Evolutionary conservation across 1,140 invertebrate genomes (phyloP).

Genomic region (Drosophila tristis): DNA sequence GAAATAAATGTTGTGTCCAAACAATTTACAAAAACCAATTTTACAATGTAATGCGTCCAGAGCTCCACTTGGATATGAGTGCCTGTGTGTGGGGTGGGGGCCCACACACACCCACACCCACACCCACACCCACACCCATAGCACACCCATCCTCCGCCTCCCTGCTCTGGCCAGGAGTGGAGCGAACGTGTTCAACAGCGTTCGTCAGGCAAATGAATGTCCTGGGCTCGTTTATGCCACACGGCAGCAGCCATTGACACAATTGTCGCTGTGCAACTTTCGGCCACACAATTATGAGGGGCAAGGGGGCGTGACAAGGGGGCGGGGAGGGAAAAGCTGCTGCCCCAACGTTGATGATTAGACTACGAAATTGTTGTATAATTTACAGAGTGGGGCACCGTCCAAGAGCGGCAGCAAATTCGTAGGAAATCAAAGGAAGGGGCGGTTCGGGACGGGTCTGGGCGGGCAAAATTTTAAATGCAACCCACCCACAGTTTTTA

Average conservation of each 20-base stretch:
- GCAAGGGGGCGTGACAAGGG: too few species aligned
- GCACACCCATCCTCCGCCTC: background rate
- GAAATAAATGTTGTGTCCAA: slow-evolving; percentile 80
- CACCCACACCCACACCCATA: too few species aligned
- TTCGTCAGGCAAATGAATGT: slow-evolving; percentile 62
- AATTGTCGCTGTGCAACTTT: slow-evolving; percentile 63
- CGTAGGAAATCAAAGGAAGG: slow-evolving; percentile 10
- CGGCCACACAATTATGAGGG: slow-evolving; percentile 64
- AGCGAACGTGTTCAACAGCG: slow-evolving; percentile 70
- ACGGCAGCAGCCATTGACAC: slow-evolving; percentile 74
- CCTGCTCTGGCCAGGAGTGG: slow-evolving; percentile 2
- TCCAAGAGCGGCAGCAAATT: slow-evolving; percentile 15
- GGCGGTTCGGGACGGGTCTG: background rate
- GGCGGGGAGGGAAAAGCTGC: slow-evolving; percentile 6
- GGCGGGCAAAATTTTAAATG: slow-evolving; percentile 63
- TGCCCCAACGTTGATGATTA: slow-evolving; percentile 43
- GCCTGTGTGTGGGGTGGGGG: slow-evolving; percentile 23
- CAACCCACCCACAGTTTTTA: slow-evolving; percentile 63
- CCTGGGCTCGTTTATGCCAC: slow-evolving; percentile 56
- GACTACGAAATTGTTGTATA: slow-evolving; percentile 61
- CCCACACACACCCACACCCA: too few species aligned
- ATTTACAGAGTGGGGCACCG: slow-evolving; percentile 32
- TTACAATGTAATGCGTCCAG: slow-evolving; percentile 75
- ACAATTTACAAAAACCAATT: slow-evolving; percentile 81
- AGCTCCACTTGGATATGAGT: slow-evolving; percentile 26